phyloP scores from a whole-genome alignment of 2,888 invertebrate genomes.

The Oscheius sp. region DNA sequence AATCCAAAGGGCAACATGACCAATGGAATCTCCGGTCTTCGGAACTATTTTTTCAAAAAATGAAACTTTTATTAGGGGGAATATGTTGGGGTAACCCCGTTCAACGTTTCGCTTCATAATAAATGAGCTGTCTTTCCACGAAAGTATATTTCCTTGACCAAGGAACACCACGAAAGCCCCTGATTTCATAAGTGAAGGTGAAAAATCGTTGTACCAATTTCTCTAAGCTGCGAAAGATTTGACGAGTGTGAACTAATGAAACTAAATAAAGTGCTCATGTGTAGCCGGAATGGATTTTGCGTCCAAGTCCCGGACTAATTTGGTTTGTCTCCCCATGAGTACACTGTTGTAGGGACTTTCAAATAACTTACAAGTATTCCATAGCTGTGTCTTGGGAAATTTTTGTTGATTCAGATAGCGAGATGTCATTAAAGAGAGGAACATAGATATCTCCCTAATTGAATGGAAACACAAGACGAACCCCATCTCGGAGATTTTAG shows the following conservation, averaged over 20 bases:
- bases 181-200: too few relatives aligned
- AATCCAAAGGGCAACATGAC: not conserved
- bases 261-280: conserved; percentile 29
- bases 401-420: conserved; percentile 14
- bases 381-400: conserved; percentile 14
- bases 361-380: not conserved
- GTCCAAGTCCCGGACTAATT: conserved; percentile 27
- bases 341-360: not conserved
- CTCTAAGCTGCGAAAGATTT: not conserved
- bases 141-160: too few relatives aligned
- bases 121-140: too few relatives aligned
- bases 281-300: conserved; percentile 27
- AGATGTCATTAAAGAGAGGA: conserved; percentile 17
- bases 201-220: too few relatives aligned
- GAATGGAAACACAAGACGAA: conserved; percentile 21
- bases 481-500: not conserved
- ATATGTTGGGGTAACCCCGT: too few relatives aligned
- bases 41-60: too few relatives aligned
- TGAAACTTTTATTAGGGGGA: too few relatives aligned
- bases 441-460: conserved; percentile 10
- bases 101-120: too few relatives aligned
- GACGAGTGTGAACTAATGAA: conserved; percentile 29
- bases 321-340: conserved; percentile 20
- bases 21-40: too few relatives aligned
- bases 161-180: too few relatives aligned